These are phyloP conservation scores for Leptinotarsa tumamoca DNA, from an alignment of 2,888 invertebrate species.

Conservation along the genomic window DNA sequence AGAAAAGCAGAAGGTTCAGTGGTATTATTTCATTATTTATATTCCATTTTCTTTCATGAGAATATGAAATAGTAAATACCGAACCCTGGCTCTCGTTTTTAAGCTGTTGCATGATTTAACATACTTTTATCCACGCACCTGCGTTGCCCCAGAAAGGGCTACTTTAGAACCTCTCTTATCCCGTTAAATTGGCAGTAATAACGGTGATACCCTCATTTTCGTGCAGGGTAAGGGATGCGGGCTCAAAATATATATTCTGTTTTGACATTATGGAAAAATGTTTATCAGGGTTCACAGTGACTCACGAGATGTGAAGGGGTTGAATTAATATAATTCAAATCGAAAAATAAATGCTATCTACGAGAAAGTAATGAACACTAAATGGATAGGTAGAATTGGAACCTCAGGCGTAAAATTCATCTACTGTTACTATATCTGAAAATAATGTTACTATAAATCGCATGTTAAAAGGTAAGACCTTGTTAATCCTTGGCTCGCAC, in stretches of 20 bases:
- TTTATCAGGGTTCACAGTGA: too few species aligned
- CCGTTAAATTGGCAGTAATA: background rate
- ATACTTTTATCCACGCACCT: slow-evolving; percentile 15
- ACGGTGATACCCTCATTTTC: background rate
- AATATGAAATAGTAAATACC: slow-evolving; percentile 3
- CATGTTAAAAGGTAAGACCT: too few species aligned
- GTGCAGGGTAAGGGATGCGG: background rate
- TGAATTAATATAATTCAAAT: too few species aligned
- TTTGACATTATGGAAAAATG: background rate
- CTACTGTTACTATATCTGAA: too few species aligned
- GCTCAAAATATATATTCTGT: background rate
- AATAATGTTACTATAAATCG: too few species aligned
- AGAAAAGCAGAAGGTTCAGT: background rate
- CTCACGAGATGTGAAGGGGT: too few species aligned
- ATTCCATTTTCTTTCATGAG: background rate
- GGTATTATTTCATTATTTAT: background rate
- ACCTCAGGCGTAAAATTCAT: too few species aligned
- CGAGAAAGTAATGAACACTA: too few species aligned
- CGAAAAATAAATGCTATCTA: too few species aligned
- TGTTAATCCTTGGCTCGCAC: too few species aligned
- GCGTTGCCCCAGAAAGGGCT: slow-evolving; percentile 8
- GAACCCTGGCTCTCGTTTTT: background rate
- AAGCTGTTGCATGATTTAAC: slow-evolving; percentile 14
- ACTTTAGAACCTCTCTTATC: background rate
- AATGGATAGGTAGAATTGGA: too few species aligned